These are phyloP conservation scores for Centroberyx gerrardi DNA, from an alignment of 2,797 vertebrate genomes.

Conservation along the genomic window DNA sequence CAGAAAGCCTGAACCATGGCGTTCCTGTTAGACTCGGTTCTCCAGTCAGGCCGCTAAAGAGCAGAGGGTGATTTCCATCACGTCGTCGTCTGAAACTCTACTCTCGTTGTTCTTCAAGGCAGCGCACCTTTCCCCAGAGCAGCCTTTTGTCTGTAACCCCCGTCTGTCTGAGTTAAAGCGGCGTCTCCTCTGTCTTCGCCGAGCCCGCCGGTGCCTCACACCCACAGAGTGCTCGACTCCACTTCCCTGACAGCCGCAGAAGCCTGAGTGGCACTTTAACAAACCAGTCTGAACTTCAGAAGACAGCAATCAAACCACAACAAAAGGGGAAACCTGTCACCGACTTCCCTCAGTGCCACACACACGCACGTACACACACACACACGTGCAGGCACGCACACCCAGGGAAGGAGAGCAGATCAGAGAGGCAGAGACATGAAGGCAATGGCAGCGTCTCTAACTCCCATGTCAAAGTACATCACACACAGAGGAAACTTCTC, in stretches of 20 bases:
- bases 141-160: not conserved
- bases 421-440: constrained; percentile 50
- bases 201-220: not conserved
- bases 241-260: constrained; percentile 29
- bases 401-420: constrained; percentile 23
- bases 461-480: constrained; percentile 59
- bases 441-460: constrained; percentile 47
- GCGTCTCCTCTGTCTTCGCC: not conserved
- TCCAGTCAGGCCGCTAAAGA: constrained; percentile 1
- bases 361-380: not conserved
- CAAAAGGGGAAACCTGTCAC: constrained; percentile 45
- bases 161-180: constrained; percentile 8
- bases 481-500: constrained; percentile 27
- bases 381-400: constrained; percentile 9
- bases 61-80: not conserved
- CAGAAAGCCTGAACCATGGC: not conserved
- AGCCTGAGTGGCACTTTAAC: constrained; percentile 62
- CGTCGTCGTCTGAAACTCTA: not conserved
- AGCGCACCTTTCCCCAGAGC: constrained; percentile 3
- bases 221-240: constrained; percentile 15
- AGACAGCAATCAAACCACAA: constrained; percentile 51
- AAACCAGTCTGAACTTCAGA: constrained; percentile 61
- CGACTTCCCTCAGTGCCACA: constrained; percentile 14
- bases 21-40: not conserved
- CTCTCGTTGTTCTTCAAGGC: not conserved